phyloP scores from a whole-genome alignment of 2,113 vertebrate species.

The Oryzias celebensis region DNA sequence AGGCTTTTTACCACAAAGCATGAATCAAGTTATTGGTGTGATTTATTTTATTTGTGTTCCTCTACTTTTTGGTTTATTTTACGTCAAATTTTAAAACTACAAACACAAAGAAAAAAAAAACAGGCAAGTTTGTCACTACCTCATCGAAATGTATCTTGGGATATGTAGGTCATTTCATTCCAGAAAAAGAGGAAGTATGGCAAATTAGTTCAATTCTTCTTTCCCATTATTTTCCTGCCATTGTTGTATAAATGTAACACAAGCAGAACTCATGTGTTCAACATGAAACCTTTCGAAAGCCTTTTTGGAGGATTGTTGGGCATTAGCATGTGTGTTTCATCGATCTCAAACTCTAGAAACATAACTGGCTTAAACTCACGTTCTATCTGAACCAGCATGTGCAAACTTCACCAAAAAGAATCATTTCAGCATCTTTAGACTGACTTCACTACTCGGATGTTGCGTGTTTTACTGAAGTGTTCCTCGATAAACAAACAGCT shows the following conservation, averaged over 20 bases:
- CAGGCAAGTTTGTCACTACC: constrained; percentile 27
- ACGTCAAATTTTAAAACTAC: neutral
- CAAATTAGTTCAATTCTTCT: too few relatives aligned
- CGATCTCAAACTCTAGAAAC: too few relatives aligned
- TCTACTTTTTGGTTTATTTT: neutral
- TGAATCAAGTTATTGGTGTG: neutral
- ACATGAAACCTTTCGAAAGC: too few relatives aligned
- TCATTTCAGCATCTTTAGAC: neutral
- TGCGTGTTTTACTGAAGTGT: constrained; percentile 8
- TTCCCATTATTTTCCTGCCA: too few relatives aligned
- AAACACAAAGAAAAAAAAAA: neutral
- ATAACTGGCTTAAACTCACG: too few relatives aligned
- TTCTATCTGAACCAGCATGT: neutral
- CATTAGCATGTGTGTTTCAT: too few relatives aligned
- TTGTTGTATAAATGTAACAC: too few relatives aligned
- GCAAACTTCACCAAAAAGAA: neutral
- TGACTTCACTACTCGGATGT: neutral
- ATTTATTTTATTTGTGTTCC: neutral
- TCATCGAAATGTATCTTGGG: constrained; percentile 50
- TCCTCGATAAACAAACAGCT: constrained; percentile 35
- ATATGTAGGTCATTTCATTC: constrained; percentile 40
- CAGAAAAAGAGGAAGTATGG: accelerated
- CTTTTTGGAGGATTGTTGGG: too few relatives aligned
- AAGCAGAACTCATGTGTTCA: too few relatives aligned
- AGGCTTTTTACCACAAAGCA: neutral